Conservation (phyloP, 2,888 invertebrate genomes). For the Conus canariensis region DNA sequence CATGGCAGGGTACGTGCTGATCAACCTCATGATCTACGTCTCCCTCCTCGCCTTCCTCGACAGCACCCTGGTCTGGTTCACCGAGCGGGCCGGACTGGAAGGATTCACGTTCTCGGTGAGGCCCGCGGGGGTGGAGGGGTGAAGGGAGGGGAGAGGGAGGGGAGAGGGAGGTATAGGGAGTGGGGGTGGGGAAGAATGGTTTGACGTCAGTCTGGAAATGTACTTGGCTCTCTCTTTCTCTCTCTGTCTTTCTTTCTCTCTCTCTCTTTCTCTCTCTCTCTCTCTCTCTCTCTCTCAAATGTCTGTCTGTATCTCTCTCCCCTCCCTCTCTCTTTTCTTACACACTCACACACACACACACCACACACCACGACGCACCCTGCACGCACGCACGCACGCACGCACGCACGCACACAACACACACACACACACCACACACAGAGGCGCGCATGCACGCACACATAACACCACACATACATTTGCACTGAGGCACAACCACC, state of each 20-base stretch:
- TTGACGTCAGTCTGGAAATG: not conserved
- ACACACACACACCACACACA: too few relatives aligned
- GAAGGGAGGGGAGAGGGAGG: not conserved
- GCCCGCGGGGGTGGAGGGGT: not conserved
- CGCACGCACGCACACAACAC: not conserved
- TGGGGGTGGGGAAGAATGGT: not conserved
- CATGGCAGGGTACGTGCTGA: constrained; percentile 39
- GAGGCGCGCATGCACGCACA: too few relatives aligned
- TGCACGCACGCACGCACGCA: not conserved
- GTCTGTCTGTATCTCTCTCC: too few relatives aligned
- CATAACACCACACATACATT: too few relatives aligned
- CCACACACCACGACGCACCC: not conserved
- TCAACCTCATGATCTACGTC: constrained; percentile 47
- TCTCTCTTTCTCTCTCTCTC: too few relatives aligned
- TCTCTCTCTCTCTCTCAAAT: too few relatives aligned
- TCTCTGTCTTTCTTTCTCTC: too few relatives aligned
- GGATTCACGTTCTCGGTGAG: constrained; percentile 44
- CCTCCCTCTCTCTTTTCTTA: too few relatives aligned
- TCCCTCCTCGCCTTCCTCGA: constrained; percentile 43
- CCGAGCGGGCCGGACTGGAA: constrained; percentile 40
- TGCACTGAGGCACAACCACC: fast-evolving
- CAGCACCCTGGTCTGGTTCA: constrained; percentile 49
- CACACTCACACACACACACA: too few relatives aligned
- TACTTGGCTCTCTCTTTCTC: too few relatives aligned
- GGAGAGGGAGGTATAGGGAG: too few relatives aligned